A percentile compares a stretch with the other conserved stretches of the same genome.
These are phyloP conservation scores for Heliconius cydno DNA, from an alignment of 2,888 invertebrate species.

Conservation along the genomic window DNA sequence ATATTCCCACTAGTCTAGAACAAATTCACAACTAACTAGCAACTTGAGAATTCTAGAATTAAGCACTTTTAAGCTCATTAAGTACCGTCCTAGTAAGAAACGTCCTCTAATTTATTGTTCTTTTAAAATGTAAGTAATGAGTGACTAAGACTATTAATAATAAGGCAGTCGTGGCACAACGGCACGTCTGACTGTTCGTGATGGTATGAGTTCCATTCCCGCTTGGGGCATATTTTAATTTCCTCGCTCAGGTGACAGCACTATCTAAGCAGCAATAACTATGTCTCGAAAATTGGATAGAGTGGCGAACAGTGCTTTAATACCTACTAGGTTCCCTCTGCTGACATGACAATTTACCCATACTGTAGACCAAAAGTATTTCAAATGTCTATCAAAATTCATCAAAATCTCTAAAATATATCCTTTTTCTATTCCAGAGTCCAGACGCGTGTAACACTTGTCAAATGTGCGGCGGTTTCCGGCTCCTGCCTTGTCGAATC, in stretches of 20 bases:
- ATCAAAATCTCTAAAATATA: neutral
- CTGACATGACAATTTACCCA: no score
- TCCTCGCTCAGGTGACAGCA: no score
- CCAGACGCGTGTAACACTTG: slow-evolving; percentile 92
- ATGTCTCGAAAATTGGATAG: no score
- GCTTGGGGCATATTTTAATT: no score
- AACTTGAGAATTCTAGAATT: neutral
- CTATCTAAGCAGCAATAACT: no score
- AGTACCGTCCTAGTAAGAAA: neutral
- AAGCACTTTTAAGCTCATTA: slow-evolving; percentile 17
- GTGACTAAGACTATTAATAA: neutral
- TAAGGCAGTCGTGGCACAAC: no score
- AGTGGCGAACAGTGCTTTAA: no score
- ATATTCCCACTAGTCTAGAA: neutral
- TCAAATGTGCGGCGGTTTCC: slow-evolving; percentile 95
- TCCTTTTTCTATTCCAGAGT: slow-evolving; percentile 84
- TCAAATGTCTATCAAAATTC: no score
- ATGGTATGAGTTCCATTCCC: no score
- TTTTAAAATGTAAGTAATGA: neutral
- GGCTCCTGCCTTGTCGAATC: slow-evolving; percentile 93
- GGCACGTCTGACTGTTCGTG: no score
- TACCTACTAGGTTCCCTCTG: no score
- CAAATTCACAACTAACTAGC: slow-evolving; percentile 8
- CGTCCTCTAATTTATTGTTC: neutral
- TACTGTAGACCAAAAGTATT: no score